Evolutionary conservation across 1,140 invertebrate genomes (phyloP).

Genomic region (Idris sp.): DNA sequence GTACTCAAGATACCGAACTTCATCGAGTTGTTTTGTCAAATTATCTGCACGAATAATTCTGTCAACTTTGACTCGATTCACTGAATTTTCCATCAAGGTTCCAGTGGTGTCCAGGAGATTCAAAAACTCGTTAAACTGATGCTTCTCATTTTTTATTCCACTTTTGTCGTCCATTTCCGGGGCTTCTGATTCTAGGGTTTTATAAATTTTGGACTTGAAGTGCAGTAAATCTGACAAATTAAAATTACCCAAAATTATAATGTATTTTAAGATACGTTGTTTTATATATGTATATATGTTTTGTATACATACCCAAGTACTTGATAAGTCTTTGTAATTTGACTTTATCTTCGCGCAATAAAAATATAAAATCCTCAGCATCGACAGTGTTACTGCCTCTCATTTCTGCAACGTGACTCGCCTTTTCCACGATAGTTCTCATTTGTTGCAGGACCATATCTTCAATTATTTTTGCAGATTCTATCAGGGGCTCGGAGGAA

Average conservation of each 20-base stretch:
- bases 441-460: slow-evolving; percentile 81
- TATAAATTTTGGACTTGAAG: slow-evolving; percentile 67
- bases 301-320: slow-evolving; percentile 80
- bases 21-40: slow-evolving; percentile 71
- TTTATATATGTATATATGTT: too few species aligned
- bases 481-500: slow-evolving; percentile 78
- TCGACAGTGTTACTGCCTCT: slow-evolving; percentile 68
- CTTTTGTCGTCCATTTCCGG: slow-evolving; percentile 46
- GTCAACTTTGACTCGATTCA: slow-evolving; percentile 72
- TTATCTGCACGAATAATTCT: slow-evolving; percentile 74
- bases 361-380: slow-evolving; percentile 81
- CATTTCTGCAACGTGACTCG: slow-evolving; percentile 77
- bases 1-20: slow-evolving; percentile 75
- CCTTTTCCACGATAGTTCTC: slow-evolving; percentile 76
- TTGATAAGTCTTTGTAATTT: slow-evolving; percentile 80
- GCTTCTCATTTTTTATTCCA: slow-evolving; percentile 56
- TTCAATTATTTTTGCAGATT: slow-evolving; percentile 81
- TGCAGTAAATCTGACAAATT: slow-evolving; percentile 74
- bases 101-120: slow-evolving; percentile 73
- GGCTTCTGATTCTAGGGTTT: slow-evolving; percentile 61
- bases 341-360: slow-evolving; percentile 81
- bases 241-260: slow-evolving; percentile 29
- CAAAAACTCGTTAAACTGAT: slow-evolving; percentile 65
- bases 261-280: too few species aligned
- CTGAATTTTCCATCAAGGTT: slow-evolving; percentile 65